Conservation (phyloP, 2,888 invertebrate genomes). For the Drosophila robusta region DNA sequence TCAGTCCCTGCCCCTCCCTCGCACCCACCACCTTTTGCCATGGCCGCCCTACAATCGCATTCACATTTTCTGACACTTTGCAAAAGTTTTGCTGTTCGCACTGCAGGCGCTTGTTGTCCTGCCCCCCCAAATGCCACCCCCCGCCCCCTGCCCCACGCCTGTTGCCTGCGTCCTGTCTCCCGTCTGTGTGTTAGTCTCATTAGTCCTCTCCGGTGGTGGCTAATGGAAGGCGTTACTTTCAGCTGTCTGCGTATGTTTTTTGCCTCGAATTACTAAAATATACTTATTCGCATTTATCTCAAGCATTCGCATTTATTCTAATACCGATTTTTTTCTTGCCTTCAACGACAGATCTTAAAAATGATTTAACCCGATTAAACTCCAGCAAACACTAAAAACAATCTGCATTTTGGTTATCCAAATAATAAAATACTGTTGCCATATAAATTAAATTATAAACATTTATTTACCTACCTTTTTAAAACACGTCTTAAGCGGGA, state of each 20-base stretch:
- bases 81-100: slow-evolving; percentile 78
- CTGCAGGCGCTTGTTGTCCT: slow-evolving; percentile 73
- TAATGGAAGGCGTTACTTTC: slow-evolving; percentile 68
- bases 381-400: too few species aligned
- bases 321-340: slow-evolving; percentile 4
- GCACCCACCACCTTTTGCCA: slow-evolving; percentile 4
- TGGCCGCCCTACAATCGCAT: slow-evolving; percentile 66
- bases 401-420: too few species aligned
- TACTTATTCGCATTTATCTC: slow-evolving; percentile 54
- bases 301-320: slow-evolving; percentile 15
- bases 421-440: too few species aligned
- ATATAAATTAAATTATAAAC: too few species aligned
- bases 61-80: slow-evolving; percentile 82
- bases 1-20: neutral
- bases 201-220: slow-evolving; percentile 67
- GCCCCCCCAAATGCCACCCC: slow-evolving; percentile 5
- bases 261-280: slow-evolving; percentile 56
- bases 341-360: slow-evolving; percentile 23
- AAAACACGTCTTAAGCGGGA: too few species aligned
- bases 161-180: neutral
- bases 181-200: slow-evolving; percentile 67
- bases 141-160: neutral
- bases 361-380: neutral
- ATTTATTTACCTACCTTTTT: too few species aligned
- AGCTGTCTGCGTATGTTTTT: slow-evolving; percentile 64